Evolutionary conservation across 2,888 invertebrate genomes (phyloP).

Genomic region (Deilephila porcellus): DNA sequence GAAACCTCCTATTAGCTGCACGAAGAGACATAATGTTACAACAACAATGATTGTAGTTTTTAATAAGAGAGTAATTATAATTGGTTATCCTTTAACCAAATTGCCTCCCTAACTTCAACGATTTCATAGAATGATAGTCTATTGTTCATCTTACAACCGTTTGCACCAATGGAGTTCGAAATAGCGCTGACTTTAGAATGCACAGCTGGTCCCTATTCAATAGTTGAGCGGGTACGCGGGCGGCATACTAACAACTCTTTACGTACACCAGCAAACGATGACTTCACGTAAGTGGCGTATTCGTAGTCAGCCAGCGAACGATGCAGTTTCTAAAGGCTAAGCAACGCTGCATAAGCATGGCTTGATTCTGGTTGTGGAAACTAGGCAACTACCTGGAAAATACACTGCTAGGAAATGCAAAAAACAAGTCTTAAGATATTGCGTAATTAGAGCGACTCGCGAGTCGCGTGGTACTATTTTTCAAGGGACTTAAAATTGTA

Average conservation of each 20-base stretch:
- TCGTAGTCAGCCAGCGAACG: not conserved
- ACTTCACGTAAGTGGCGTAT: not conserved
- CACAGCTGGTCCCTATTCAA: not conserved
- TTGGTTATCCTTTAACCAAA: too few species aligned
- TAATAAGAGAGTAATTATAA: too few species aligned
- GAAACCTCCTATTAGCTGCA: too few species aligned
- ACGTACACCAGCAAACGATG: too few species aligned
- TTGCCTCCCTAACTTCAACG: too few species aligned
- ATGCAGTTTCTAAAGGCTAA: constrained; percentile 17
- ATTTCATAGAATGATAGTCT: too few species aligned
- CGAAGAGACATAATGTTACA: too few species aligned
- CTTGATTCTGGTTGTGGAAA: not conserved
- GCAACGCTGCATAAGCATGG: not conserved
- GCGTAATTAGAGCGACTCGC: too few species aligned
- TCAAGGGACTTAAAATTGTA: too few species aligned
- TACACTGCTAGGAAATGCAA: not conserved
- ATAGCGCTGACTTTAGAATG: constrained; percentile 1
- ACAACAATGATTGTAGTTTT: too few species aligned
- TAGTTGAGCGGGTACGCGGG: constrained; percentile 7
- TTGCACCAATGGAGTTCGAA: not conserved
- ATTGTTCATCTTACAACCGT: not conserved
- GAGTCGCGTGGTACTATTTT: too few species aligned
- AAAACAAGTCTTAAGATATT: too few species aligned
- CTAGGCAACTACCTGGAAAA: not conserved
- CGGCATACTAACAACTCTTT: not conserved